Conservation (phyloP, 2,797 vertebrate species). For the Brachyalestes nurse region DNA sequence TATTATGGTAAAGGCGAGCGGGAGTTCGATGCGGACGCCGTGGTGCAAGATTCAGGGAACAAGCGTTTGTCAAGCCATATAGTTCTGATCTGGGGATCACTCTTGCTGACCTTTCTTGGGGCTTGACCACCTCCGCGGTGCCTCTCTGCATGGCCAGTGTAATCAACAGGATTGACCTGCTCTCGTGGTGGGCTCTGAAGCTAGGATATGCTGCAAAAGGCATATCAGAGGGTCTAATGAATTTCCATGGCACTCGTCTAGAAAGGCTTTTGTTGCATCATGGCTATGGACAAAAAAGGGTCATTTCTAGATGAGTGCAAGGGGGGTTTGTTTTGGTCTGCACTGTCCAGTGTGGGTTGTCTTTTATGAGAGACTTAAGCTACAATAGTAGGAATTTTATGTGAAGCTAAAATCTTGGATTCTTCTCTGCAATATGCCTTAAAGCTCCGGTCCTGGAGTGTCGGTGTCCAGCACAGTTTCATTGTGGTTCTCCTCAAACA, state of each 20-base stretch:
- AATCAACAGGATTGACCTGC: background rate
- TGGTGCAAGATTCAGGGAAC: slow-evolving; percentile 54
- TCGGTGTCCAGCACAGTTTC: too few relatives aligned
- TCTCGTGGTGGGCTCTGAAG: background rate
- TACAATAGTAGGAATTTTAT: background rate
- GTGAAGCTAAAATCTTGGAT: background rate
- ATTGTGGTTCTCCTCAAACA: too few relatives aligned
- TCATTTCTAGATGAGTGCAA: background rate
- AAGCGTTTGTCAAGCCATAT: slow-evolving; percentile 33
- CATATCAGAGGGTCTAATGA: background rate
- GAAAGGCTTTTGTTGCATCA: background rate
- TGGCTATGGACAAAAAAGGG: background rate
- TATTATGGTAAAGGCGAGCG: slow-evolving; percentile 67
- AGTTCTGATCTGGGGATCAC: slow-evolving; percentile 14
- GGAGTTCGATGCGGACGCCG: slow-evolving; percentile 57
- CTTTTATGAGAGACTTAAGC: background rate
- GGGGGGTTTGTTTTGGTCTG: background rate
- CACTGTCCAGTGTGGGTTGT: background rate
- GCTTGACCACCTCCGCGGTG: background rate
- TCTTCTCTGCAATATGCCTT: background rate
- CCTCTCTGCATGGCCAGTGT: background rate
- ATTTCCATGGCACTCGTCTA: background rate
- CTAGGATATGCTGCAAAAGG: background rate
- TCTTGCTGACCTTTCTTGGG: slow-evolving; percentile 13
- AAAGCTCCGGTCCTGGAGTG: too few relatives aligned